phyloP scores from a whole-genome alignment of 2,113 vertebrate genomes.

The Capreolus pygargus region DNA sequence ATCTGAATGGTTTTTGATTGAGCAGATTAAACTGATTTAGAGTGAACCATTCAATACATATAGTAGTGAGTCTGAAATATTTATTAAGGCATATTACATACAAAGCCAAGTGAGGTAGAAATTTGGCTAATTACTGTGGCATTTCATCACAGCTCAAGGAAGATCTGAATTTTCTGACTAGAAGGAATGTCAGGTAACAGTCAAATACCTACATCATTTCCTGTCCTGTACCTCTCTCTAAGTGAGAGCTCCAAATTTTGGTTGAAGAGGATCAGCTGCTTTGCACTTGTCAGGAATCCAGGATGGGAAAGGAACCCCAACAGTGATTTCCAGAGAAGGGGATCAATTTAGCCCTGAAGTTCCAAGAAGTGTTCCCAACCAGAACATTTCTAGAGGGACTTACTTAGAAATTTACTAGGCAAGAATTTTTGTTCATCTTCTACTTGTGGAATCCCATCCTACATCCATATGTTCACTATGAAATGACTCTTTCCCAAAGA shows the following conservation, averaged over 20 bases:
- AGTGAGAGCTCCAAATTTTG: not conserved
- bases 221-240: not conserved
- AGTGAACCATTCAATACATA: not conserved
- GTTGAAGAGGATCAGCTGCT: not conserved
- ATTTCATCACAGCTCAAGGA: not conserved
- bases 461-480: not conserved
- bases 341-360: not conserved
- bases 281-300: not conserved
- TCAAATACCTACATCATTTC: not conserved
- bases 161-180: not conserved
- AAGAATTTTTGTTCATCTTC: not conserved
- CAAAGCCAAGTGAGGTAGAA: not conserved
- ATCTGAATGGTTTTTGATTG: not conserved
- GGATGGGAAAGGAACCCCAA: not conserved
- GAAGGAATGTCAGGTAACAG: not conserved
- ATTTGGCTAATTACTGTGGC: not conserved
- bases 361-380: not conserved
- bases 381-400: not conserved
- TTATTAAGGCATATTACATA: not conserved
- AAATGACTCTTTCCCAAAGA: not conserved
- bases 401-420: not conserved
- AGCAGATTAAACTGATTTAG: not conserved
- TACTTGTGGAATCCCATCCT: not conserved
- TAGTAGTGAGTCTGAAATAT: not conserved
- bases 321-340: not conserved